Base-by-base conservation (phyloP, 2,797 vertebrate species). In the Gobio occitaniae region DNA sequence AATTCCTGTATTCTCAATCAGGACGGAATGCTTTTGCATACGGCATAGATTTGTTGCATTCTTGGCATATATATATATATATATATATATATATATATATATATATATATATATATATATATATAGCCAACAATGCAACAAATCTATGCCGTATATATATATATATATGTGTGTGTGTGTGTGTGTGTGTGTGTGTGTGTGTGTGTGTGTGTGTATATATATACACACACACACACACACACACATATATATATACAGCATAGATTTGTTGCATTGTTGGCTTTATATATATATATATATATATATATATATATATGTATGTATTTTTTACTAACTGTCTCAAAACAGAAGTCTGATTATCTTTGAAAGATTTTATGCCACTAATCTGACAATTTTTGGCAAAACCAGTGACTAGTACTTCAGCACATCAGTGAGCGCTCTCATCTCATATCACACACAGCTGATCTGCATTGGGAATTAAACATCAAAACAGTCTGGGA, bases 391-490 rank as follows among this genome's bases (percentile, higher is more conserved):
- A 8, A 48, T 78, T 66, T 63, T 68, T 19, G 10, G 44, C 63
- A 80, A 21, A 80, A 13, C 6, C 44, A 52, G 10, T 36, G 36
- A 80, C 41, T 50, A 80, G 17, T 48, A 11, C 61, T 66, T 79
- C 5, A 66, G 44, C 38, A 72, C n/a, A 9, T 41, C 47, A 38
- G 52, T 76, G 32, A 76, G 44, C 5, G 1, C 38, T 65, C 70
- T 66, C 25, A 52, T 78, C 48, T 70, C 47, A 29, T 65, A n/a
- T 75, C 70, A 65, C 70, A 83, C 66, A 65, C 59, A 52, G 70
- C 70, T 66, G 71, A 66, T 75, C 44, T 41, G 82, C 12, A 41
- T n/a, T 50, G 82, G 71, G 71, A 66, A 66, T 66, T 41, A 83
- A 19, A 17, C 74, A 78, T 84, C n/a, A 71, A 78, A 65, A 59